phyloP scores from a whole-genome alignment of 1,140 invertebrate species.

The Charaxes varanes region DNA sequence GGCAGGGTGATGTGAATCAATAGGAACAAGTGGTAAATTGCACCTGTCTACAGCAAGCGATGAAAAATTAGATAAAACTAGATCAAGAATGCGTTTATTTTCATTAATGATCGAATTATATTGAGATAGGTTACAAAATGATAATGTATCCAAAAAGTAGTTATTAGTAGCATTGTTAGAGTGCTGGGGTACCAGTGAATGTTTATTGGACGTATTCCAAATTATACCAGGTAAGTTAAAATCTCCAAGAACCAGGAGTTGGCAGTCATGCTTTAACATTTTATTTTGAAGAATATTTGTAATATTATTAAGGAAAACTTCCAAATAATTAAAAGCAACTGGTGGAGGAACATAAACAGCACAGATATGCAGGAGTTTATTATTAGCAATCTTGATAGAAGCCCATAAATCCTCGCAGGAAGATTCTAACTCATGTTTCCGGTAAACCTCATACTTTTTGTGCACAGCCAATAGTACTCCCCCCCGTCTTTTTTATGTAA shows the following conservation, averaged over 20 bases:
- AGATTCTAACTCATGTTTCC: slow-evolving; percentile 8
- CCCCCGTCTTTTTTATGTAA: slow-evolving; percentile 4
- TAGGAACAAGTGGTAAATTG: slow-evolving; percentile 3
- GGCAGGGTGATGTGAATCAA: slow-evolving; percentile 10
- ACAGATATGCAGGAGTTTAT: slow-evolving; percentile 7
- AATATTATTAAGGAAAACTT: too few species aligned
- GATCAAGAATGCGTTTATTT: slow-evolving; percentile 10
- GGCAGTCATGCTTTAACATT: too few species aligned
- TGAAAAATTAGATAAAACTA: slow-evolving; percentile 10
- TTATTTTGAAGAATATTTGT: too few species aligned
- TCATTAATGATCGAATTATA: slow-evolving; percentile 1
- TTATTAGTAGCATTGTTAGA: not conserved
- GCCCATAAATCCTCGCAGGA: slow-evolving; percentile 11
- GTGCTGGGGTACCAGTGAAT: too few species aligned
- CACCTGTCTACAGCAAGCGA: not conserved
- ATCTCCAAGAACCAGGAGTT: too few species aligned
- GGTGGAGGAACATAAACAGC: slow-evolving; percentile 14
- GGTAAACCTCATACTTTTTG: slow-evolving; percentile 4
- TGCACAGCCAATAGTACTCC: slow-evolving; percentile 8
- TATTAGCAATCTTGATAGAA: slow-evolving; percentile 3
- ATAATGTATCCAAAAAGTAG: not conserved
- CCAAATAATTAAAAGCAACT: not conserved
- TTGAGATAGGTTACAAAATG: not conserved
- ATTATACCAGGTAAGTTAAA: too few species aligned
- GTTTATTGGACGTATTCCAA: too few species aligned